Evolutionary conservation across 2,113 vertebrate species (phyloP).

Genomic region (Passer montanus): DNA sequence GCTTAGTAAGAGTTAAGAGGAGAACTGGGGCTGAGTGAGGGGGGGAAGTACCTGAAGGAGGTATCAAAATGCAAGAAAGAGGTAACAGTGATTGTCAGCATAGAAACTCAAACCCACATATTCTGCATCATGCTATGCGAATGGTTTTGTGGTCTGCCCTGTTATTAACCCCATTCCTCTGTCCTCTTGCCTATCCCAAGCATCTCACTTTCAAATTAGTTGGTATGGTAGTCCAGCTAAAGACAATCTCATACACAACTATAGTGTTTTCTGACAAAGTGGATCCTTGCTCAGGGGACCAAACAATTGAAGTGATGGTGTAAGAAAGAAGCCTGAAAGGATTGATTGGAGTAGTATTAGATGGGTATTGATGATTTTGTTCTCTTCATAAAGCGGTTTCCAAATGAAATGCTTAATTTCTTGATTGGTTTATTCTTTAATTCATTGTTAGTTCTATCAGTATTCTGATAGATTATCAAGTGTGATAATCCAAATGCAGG

Average conservation of each 20-base stretch:
- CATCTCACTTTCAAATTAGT: neutral
- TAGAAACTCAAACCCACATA: neutral
- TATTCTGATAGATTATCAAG: neutral
- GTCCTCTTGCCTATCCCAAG: neutral
- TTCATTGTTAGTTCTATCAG: neutral
- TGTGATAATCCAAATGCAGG: neutral
- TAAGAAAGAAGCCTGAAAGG: neutral
- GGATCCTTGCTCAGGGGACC: neutral
- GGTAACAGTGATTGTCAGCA: neutral
- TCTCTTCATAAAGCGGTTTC: neutral
- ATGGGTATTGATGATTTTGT: neutral
- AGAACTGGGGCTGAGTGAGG: neutral
- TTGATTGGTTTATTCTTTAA: neutral
- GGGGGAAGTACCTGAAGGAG: neutral
- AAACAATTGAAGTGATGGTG: neutral
- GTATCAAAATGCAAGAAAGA: neutral
- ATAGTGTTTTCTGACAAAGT: neutral
- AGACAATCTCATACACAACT: fast-evolving
- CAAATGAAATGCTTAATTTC: neutral
- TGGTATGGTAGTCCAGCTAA: neutral
- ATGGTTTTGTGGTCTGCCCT: neutral
- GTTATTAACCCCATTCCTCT: neutral
- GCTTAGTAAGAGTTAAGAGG: neutral
- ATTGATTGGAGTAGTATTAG: neutral
- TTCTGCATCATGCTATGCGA: neutral